These are phyloP conservation scores for Ophonus ardosiacus DNA, from an alignment of 2,888 invertebrate species.

Conservation along the genomic window DNA sequence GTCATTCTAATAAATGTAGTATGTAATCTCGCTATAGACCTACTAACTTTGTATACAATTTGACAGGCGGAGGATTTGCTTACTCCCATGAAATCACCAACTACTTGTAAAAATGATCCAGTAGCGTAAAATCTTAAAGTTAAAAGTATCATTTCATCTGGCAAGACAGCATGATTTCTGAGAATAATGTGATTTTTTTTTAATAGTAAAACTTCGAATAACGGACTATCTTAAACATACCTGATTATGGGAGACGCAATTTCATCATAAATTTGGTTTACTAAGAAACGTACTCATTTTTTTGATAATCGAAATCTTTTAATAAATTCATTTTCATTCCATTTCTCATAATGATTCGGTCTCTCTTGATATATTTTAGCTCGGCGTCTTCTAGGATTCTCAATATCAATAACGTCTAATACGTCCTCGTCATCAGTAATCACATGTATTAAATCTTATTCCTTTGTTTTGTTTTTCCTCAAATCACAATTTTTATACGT, in stretches of 20 bases:
- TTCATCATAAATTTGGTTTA: background rate
- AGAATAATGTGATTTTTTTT: background rate
- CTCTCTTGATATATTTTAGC: background rate
- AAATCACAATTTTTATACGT: background rate
- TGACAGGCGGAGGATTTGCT: constrained; percentile 38
- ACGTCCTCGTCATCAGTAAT: background rate
- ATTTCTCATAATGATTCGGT: background rate
- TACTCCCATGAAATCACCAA: constrained; percentile 53
- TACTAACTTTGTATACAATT: constrained; percentile 41
- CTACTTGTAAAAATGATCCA: constrained; percentile 36
- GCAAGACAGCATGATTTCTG: constrained; percentile 9
- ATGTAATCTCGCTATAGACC: background rate
- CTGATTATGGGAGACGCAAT: background rate
- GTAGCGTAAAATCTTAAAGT: constrained; percentile 57
- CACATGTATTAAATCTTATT: background rate
- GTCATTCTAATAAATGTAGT: constrained; percentile 53
- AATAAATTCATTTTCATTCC: constrained; percentile 4
- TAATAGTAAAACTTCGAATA: background rate
- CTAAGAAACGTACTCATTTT: background rate
- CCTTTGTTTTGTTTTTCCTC: background rate
- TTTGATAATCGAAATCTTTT: constrained; percentile 6
- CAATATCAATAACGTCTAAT: background rate
- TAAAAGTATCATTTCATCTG: constrained; percentile 41
- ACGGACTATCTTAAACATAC: background rate
- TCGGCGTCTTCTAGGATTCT: background rate